Base-by-base conservation (phyloP, 2,888 invertebrate genomes). In the Hypsopygia costalis region DNA sequence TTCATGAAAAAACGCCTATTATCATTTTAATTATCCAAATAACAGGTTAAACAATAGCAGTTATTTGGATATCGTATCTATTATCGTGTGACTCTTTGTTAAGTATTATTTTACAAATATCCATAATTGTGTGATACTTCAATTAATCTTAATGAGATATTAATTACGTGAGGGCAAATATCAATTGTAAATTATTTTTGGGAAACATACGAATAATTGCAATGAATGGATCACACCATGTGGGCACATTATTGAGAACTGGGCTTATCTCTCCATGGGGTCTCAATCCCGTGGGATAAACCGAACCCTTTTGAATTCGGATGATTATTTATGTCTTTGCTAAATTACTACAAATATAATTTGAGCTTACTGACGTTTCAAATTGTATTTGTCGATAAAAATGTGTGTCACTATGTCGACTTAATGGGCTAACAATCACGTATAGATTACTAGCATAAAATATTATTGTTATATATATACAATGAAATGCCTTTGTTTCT, bases 231-330 rank as follows among this genome's bases (percentile, higher is more conserved):
- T 64, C 69, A 63, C 80, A 57, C 57, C 77, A 85, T 86, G 85
- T 77, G 85, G 87, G 86, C 70, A 74, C 58, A 85, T 80, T 81
- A 81, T 82, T 70, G 63, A 59, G 60, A 54, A 63, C 60, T 67
- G 61, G 54, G 69, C 69, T 77, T 80, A 81, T 81, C 81, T 71
- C 86, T 62, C 66, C 77, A 80, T 77, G 86, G 87, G 86, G 86
- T 76, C 78, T 58, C 55, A 61, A 68, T 73, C 76, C 86, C 87
- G 83, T 86, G 87, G 85, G 85, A 86, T 71, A 72, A 58, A 65
- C 51, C 47, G 62, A 71, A 77, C 81, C 83, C 83, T 78, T 83
- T 74, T 62, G 55, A 55, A 65, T 57, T 51, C 47, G 39, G 46
- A 47, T 60, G 52, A 55, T 58, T 49, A 34, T 30, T 44, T 27